These are phyloP conservation scores for Ibycter americanus DNA, from an alignment of 2,797 vertebrate genomes.

Conservation along the genomic window DNA sequence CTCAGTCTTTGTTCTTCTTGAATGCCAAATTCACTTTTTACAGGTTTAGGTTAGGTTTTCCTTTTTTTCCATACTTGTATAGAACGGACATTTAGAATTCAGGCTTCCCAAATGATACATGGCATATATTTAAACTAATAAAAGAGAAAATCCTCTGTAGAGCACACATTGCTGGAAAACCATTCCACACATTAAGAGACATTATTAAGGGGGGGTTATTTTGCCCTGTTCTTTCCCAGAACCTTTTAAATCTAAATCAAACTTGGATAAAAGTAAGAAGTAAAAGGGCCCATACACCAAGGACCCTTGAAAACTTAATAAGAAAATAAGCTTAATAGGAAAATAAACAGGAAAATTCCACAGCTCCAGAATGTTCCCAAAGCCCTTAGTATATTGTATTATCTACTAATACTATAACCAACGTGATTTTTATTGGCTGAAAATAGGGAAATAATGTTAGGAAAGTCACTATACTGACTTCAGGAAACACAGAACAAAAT, in stretches of 20 bases:
- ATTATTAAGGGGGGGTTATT: background rate
- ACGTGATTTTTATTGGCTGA: background rate
- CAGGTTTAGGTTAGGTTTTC: background rate
- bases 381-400: background rate
- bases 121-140: background rate
- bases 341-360: background rate
- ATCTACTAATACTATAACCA: background rate
- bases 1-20: background rate
- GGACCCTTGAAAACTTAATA: background rate
- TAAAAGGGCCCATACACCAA: background rate
- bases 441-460: background rate
- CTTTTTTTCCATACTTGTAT: background rate
- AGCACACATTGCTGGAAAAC: background rate
- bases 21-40: background rate
- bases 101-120: background rate
- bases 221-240: background rate
- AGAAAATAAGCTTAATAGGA: background rate
- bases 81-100: background rate
- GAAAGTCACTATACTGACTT: background rate
- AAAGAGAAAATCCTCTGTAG: background rate
- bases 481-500: background rate
- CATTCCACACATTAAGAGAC: background rate
- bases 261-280: background rate
- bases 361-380: background rate
- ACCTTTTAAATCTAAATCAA: background rate